A percentile compares a stretch with the other conserved stretches of the same genome.
These are phyloP conservation scores for Pavo muticus DNA, from an alignment of 2,113 vertebrate species.

Conservation along the genomic window DNA sequence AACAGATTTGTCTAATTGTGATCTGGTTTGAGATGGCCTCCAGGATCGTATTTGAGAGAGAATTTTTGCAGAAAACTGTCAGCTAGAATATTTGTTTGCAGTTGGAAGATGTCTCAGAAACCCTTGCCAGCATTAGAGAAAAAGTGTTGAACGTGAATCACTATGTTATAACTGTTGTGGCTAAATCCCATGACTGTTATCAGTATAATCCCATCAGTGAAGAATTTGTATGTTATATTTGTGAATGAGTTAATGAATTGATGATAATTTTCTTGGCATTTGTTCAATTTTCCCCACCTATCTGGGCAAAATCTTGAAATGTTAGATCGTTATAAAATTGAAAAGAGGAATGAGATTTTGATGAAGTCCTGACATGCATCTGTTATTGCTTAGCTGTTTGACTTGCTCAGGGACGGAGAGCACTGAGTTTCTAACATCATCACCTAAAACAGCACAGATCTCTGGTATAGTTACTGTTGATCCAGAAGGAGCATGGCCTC, in stretches of 20 bases:
- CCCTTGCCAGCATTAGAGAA: not conserved
- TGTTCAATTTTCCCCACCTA: not conserved
- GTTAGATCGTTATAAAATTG: conserved; percentile 12
- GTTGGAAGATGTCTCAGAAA: conserved; percentile 14
- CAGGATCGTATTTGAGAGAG: not conserved
- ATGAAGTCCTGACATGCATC: not conserved
- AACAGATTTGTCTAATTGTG: not conserved
- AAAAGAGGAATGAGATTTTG: not conserved
- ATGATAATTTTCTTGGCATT: conserved; percentile 42
- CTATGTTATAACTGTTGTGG: not conserved
- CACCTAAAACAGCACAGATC: not conserved
- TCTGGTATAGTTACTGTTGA: conserved; percentile 50
- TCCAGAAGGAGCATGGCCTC: conserved; percentile 35
- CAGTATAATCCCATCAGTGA: not conserved
- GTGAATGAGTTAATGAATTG: conserved; percentile 32
- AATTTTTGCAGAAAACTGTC: not conserved
- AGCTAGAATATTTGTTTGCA: not conserved
- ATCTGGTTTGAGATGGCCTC: not conserved
- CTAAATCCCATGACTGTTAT: not conserved
- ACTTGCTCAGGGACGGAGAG: not conserved
- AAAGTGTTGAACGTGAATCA: not conserved
- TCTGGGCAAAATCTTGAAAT: not conserved
- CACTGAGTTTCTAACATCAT: not conserved
- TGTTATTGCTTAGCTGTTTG: not conserved
- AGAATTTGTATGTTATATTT: not conserved